These are phyloP conservation scores for Caenorhabditis sp. DNA, from an alignment of 2,888 invertebrate species.

Conservation along the genomic window DNA sequence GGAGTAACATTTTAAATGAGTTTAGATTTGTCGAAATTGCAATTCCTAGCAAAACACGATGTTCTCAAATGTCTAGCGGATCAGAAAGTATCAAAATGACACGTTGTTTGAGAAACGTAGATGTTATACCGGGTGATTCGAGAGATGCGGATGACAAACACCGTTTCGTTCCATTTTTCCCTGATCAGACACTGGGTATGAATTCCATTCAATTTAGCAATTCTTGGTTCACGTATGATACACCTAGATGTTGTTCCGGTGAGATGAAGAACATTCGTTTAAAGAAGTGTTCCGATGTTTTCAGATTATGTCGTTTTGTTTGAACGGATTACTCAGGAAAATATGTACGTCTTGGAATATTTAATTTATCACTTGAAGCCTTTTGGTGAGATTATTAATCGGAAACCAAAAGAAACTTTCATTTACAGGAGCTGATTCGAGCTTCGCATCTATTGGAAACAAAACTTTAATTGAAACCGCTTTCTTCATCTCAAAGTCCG, in stretches of 20 bases:
- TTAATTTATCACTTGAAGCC: constrained; percentile 90
- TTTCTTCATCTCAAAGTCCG: too few species aligned
- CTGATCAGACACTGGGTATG: too few species aligned
- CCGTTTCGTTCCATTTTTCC: constrained; percentile 44
- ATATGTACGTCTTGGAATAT: constrained; percentile 93
- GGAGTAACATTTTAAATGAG: background rate
- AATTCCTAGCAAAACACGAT: constrained; percentile 79
- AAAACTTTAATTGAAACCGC: too few species aligned
- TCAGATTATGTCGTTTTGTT: constrained; percentile 92
- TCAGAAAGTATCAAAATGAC: constrained; percentile 93
- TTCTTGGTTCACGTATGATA: too few species aligned
- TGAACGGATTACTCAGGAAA: constrained; percentile 84
- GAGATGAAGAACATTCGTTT: too few species aligned
- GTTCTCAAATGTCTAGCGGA: constrained; percentile 74
- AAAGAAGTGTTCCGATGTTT: constrained; percentile 46
- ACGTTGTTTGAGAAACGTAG: constrained; percentile 84
- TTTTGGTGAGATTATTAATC: too few species aligned
- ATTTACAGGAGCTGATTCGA: too few species aligned
- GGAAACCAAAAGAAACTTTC: constrained; percentile 10
- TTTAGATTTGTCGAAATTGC: constrained; percentile 77
- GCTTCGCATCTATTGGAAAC: too few species aligned
- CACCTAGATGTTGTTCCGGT: too few species aligned
- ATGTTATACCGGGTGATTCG: constrained; percentile 87
- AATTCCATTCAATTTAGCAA: too few species aligned
- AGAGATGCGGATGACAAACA: constrained; percentile 85